phyloP scores from a whole-genome alignment of 2,888 invertebrate species.

The Leptogaster cylindrica region DNA sequence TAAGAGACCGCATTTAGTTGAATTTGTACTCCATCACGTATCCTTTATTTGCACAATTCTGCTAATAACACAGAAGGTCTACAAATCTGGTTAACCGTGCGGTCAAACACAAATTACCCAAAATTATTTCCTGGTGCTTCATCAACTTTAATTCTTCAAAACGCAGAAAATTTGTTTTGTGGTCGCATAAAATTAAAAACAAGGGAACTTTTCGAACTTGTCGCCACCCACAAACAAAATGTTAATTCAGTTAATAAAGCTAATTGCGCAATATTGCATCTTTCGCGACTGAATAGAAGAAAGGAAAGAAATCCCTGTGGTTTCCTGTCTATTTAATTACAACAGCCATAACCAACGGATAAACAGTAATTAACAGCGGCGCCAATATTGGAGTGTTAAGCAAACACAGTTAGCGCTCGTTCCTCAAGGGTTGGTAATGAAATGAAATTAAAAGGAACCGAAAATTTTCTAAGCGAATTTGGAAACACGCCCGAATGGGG shows the following conservation, averaged over 20 bases:
- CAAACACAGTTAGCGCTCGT: slow-evolving; percentile 27
- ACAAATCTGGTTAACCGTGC: too few relatives aligned
- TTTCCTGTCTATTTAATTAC: slow-evolving; percentile 20
- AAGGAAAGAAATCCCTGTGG: neutral
- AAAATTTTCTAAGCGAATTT: slow-evolving; percentile 25
- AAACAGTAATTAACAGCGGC: slow-evolving; percentile 30
- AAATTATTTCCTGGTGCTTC: too few relatives aligned
- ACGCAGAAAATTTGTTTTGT: too few relatives aligned
- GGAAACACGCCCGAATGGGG: slow-evolving; percentile 14
- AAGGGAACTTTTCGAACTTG: neutral
- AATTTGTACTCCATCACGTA: too few relatives aligned
- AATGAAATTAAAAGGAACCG: slow-evolving; percentile 28
- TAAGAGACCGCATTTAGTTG: too few relatives aligned
- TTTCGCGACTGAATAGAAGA: neutral
- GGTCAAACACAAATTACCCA: neutral
- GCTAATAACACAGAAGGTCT: too few relatives aligned
- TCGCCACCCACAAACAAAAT: neutral
- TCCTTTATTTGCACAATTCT: too few relatives aligned
- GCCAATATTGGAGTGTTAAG: slow-evolving; percentile 25
- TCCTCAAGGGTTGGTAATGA: neutral
- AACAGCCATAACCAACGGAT: slow-evolving; percentile 2
- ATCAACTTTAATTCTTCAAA: too few relatives aligned
- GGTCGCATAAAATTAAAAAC: neutral
- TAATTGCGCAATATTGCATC: slow-evolving; percentile 18
- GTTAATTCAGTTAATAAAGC: slow-evolving; percentile 25